Evolutionary conservation across 2,888 invertebrate species (phyloP), one percentile per base, ranked within the genome.

Genomic region (Stegophylla sp.): DNA sequence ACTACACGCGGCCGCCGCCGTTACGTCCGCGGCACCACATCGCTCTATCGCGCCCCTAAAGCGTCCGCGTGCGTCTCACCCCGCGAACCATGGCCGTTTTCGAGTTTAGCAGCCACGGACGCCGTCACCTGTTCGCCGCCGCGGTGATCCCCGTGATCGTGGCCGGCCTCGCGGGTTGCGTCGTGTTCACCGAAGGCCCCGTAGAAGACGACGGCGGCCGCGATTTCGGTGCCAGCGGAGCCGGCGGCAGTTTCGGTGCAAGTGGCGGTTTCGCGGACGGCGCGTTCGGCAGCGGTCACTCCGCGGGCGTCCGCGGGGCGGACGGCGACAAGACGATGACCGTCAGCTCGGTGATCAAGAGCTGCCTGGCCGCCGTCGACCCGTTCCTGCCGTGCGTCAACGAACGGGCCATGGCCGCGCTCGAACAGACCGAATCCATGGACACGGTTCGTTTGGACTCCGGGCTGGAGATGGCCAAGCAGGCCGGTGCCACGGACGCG

Each of bases 391-490:
- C 79, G 34, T 79, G 79, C 13, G 9, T 79, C 34, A 79, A 79
- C 51, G 79, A 43, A n/a, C 59, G 63, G 0, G 79, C 79, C 5
- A 79, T 79, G 79, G 71, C 75, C n/a, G 75, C 77, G 34, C 61
- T 82, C 61, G 81, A 82, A 61, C 69, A 74, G 23, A 63, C 83
- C 81, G 84, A 85, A 28, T 75, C 82, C 15, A 48, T 82, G 75
- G 82, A 82, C 82, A 83, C 83, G 83, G 84, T 84, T 28, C 59
- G 61, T 26, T 53, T 82, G 26, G 82, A 82, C n/a, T n/a, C 82
- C 26, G 79, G 64, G 10, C 79, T 77, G 23, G 81, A 83, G 76
- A 79, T 71, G 28, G 53, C 77, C 20, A 77, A 59, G 34, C 81
- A 73, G 34, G 77, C 75, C 34, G 53, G 56, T 12, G 73, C 66